Percentiles rank a stretch among this genome's conserved stretches.
These are phyloP conservation scores for Chondrosia reniformis DNA, from an alignment of 37 sponge, comb jelly and placozoan genomes.

Conservation along the genomic window DNA sequence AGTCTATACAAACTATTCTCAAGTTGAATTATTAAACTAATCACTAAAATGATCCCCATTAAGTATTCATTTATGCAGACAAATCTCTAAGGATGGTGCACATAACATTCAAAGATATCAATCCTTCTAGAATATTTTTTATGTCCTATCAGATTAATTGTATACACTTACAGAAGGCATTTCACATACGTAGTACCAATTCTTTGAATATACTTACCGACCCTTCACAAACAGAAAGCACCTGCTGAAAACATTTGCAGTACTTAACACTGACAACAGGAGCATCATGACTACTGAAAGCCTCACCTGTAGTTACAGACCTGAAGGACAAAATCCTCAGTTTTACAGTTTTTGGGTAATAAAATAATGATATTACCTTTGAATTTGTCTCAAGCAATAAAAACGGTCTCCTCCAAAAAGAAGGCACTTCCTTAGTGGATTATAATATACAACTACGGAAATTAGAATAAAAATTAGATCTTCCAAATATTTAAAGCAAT, in stretches of 20 bases:
- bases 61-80: too few species aligned
- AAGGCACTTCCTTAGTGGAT: conserved; percentile 29
- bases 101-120: too few species aligned
- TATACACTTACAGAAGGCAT: too few species aligned
- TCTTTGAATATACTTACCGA: conserved; percentile 35
- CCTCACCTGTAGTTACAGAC: background rate
- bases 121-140: too few species aligned
- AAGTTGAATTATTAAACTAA: too few species aligned
- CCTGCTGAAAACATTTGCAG: conserved; percentile 69
- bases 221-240: conserved; percentile 75
- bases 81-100: too few species aligned
- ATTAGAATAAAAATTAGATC: too few species aligned
- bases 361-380: background rate
- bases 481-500: too few species aligned
- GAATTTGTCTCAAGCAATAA: conserved; percentile 7
- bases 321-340: conserved; percentile 15
- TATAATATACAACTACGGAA: conserved; percentile 40
- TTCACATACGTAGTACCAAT: background rate
- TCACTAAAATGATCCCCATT: too few species aligned
- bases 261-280: conserved; percentile 56
- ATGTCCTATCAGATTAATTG: too few species aligned
- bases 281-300: background rate
- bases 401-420: conserved; percentile 53
- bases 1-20: too few species aligned
- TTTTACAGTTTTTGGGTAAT: background rate